Evolutionary conservation across 2,888 invertebrate genomes (phyloP), one percentile per base, ranked within the genome.

Genomic region (Timema podura): DNA sequence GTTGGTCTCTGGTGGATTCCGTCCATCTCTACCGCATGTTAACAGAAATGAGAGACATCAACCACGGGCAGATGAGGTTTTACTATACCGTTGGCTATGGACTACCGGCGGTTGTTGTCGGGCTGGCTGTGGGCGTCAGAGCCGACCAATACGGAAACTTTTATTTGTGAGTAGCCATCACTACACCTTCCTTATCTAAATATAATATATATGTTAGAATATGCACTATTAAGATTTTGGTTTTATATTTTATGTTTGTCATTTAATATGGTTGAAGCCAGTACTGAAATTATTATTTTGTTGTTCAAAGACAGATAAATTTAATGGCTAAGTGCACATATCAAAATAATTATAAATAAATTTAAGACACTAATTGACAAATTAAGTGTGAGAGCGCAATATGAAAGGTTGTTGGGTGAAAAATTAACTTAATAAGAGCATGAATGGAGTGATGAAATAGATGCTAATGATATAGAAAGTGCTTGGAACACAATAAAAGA

Each of bases 131-230:
- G 46, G 94, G 95, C 0, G 94, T 97, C 0, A 87, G 95, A 69
- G 95, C 95, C 51, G 95, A 96, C 77, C 96, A 96, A 79, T 98
- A 97, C 80, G 97, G 96, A 76, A 96, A 95, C 79, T 91, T 91
- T 77, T 88, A 93, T 73, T 96, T 96, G 95, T 96, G 82, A 91
- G 93, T 89, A 72, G 48, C 47, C 11, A 46, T 70, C 47, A 49
- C 13, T 10, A 7, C 6, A 10, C 8, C 45, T 44, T n/a, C 15
- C 2, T 6, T 64, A 5, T 44, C 45, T 48, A 54, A 45, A 48
- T 64, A 54, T 8, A 59, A 61, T 5, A 61, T 61, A 49, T 49
- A 11, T 49, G 10, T 49, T 11, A 11, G 51, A 10, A 49, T 49
- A 49, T 11, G 10, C 10, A 49, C 51, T 49, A 49, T 11, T 15